Percentiles rank a stretch among this genome's conserved stretches.
These are phyloP conservation scores for Heliornis fulica DNA, from an alignment of 2,113 vertebrate species.

Conservation along the genomic window DNA sequence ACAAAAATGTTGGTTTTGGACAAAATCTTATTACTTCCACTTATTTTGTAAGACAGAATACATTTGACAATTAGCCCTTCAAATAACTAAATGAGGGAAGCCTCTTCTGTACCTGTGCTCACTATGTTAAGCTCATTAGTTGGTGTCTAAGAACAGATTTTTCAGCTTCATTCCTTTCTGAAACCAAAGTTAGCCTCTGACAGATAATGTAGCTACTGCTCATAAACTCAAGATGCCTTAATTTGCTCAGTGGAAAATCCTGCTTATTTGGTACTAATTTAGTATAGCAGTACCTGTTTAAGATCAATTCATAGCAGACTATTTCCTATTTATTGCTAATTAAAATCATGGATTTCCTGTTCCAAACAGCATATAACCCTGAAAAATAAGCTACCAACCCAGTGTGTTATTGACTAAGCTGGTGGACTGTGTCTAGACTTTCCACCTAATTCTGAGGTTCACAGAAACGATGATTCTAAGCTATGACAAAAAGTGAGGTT, in stretches of 20 bases:
- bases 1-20: not conserved
- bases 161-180: not conserved
- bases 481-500: not conserved
- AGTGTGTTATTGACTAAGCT: not conserved
- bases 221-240: constrained; percentile 36
- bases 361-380: constrained; percentile 35
- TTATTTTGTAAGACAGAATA: not conserved
- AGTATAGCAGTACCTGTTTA: constrained; percentile 61
- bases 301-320: constrained; percentile 61
- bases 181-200: not conserved
- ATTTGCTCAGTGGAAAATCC: constrained; percentile 40
- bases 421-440: not conserved
- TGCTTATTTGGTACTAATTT: constrained; percentile 55
- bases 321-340: constrained; percentile 67
- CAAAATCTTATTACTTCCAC: not conserved
- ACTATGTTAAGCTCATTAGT: not conserved
- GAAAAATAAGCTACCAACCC: constrained; percentile 1
- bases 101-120: not conserved
- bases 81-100: not conserved
- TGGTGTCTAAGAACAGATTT: not conserved
- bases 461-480: not conserved
- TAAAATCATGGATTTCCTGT: constrained; percentile 70
- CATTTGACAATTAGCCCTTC: not conserved
- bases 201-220: not conserved
- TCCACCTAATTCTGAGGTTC: not conserved